These are phyloP conservation scores for Phoxinus dragarum DNA, from an alignment of 2,797 vertebrate species.

Conservation along the genomic window DNA sequence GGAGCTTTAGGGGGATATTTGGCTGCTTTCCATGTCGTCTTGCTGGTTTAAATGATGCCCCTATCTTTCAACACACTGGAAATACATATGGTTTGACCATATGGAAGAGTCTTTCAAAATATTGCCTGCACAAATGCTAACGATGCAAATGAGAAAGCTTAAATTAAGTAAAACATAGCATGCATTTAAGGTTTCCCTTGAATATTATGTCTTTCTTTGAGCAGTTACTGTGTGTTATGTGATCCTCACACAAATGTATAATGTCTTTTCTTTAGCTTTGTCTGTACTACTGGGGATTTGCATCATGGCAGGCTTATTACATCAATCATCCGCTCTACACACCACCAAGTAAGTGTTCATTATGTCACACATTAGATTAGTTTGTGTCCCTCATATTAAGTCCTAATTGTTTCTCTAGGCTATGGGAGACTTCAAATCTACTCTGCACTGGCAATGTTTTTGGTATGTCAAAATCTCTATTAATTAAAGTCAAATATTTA, in stretches of 20 bases:
- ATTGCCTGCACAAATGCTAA: constrained; percentile 1
- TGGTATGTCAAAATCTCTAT: constrained; percentile 67
- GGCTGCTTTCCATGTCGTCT: constrained; percentile 25
- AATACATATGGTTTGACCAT: constrained; percentile 25
- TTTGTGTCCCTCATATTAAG: constrained; percentile 30
- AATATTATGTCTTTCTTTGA: not conserved
- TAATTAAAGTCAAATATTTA: not conserved
- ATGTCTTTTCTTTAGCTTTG: constrained; percentile 70
- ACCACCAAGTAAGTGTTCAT: constrained; percentile 77
- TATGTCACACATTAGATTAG: constrained; percentile 39
- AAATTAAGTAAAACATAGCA: not conserved
- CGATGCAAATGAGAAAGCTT: not conserved
- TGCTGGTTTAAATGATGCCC: constrained; percentile 32
- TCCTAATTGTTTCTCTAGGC: constrained; percentile 65
- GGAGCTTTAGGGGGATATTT: constrained; percentile 7
- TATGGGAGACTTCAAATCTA: constrained; percentile 79
- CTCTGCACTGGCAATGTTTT: constrained; percentile 75
- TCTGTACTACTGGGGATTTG: constrained; percentile 81
- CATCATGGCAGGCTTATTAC: constrained; percentile 83
- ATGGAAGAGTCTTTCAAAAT: not conserved
- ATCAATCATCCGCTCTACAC: constrained; percentile 84
- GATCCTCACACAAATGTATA: not conserved
- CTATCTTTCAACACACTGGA: constrained; percentile 20
- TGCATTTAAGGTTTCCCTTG: not conserved
- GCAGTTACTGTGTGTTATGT: not conserved